Percentiles rank a stretch among this genome's conserved stretches.
Evolutionary conservation across 2,113 vertebrate species (phyloP).

Genomic region (Perognathus longimembris): DNA sequence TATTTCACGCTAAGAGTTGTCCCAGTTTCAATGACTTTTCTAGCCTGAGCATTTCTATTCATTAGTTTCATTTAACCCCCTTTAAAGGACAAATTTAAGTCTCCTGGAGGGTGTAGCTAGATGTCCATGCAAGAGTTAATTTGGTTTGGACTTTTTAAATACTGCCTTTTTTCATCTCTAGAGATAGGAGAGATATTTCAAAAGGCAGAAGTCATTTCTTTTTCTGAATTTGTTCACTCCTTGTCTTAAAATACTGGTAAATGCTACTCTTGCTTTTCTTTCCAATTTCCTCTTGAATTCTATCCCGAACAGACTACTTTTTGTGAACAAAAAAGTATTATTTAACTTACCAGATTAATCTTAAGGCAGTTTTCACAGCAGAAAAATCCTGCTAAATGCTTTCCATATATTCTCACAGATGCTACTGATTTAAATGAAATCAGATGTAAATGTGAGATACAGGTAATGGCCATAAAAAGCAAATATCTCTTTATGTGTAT

Average conservation of each 20-base stretch:
- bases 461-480: background rate
- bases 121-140: background rate
- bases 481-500: background rate
- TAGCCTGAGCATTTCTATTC: background rate
- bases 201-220: constrained; percentile 13
- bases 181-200: background rate
- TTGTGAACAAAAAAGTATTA: background rate
- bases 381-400: background rate
- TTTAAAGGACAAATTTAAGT: background rate
- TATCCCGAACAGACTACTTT: background rate
- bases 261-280: constrained; percentile 2
- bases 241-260: constrained; percentile 24
- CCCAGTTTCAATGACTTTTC: background rate
- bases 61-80: background rate
- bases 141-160: constrained; percentile 30
- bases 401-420: background rate
- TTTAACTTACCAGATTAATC: background rate
- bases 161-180: background rate
- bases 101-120: background rate
- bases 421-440: constrained; percentile 3
- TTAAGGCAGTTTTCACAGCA: background rate
- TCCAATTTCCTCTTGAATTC: background rate
- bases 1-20: background rate
- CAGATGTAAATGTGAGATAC: background rate
- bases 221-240: constrained; percentile 38